These are phyloP conservation scores for Lycophotia porphyrea DNA, from an alignment of 2,888 invertebrate genomes.

Conservation along the genomic window DNA sequence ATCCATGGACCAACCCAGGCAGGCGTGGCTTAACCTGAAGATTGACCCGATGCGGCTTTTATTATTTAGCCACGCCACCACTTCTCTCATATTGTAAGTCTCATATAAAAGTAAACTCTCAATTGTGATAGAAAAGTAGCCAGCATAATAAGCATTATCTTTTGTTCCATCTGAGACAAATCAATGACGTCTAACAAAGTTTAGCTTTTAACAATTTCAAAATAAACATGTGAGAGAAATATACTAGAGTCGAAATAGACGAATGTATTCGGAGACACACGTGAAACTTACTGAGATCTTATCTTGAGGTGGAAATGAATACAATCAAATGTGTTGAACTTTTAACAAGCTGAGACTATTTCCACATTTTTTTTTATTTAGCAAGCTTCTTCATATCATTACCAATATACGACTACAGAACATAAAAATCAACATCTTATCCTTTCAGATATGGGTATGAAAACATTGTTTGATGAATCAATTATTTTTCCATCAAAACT, in stretches of 20 bases:
- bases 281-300: not conserved
- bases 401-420: not conserved
- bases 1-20: no score
- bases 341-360: not conserved
- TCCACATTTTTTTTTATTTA: not conserved
- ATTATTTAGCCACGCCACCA: no score
- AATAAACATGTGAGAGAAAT: conserved; percentile 13
- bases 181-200: conserved; percentile 4
- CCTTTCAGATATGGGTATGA: not conserved
- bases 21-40: no score
- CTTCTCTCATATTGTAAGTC: not conserved
- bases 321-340: not conserved
- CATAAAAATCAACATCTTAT: not conserved
- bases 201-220: conserved; percentile 1
- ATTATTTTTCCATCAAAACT: not conserved
- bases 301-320: not conserved
- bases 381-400: not conserved
- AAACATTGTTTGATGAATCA: no score
- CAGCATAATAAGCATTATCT: not conserved
- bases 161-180: not conserved
- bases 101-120: not conserved
- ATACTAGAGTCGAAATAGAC: not conserved
- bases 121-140: not conserved
- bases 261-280: not conserved
- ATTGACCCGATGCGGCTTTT: no score